Conservation (phyloP, 2,888 invertebrate genomes). For the Agrotis clavis region DNA sequence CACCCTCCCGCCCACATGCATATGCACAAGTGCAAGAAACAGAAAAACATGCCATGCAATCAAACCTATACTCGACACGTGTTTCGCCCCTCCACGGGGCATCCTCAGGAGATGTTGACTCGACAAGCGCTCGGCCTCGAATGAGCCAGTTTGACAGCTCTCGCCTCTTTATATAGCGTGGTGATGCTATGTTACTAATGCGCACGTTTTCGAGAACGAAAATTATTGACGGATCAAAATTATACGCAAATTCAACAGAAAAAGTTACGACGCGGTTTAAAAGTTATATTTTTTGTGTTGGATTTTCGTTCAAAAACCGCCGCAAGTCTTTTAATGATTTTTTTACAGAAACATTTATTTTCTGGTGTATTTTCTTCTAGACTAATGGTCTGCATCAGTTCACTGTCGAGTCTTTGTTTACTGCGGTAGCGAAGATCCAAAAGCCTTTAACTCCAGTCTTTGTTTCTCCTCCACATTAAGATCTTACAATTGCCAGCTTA, state of each 20-base stretch:
- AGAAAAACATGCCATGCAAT: too few relatives aligned
- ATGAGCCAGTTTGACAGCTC: too few relatives aligned
- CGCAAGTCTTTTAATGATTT: background rate
- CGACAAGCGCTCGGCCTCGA: too few relatives aligned
- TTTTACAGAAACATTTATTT: background rate
- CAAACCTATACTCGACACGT: too few relatives aligned
- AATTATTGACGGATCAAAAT: background rate
- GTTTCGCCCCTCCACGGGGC: too few relatives aligned
- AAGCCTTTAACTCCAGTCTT: conserved; percentile 1
- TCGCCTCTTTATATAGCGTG: too few relatives aligned
- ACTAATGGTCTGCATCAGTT: conserved; percentile 13
- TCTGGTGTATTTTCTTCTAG: background rate
- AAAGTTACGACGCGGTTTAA: background rate
- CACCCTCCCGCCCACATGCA: too few relatives aligned
- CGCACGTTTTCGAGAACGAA: background rate
- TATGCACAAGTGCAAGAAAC: too few relatives aligned
- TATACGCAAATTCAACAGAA: background rate
- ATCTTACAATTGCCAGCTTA: conserved; percentile 34
- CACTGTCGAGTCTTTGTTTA: conserved; percentile 17
- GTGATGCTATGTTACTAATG: too few relatives aligned
- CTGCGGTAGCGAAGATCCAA: conserved; percentile 3
- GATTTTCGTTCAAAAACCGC: background rate
- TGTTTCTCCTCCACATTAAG: conserved; percentile 27
- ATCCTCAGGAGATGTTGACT: too few relatives aligned
- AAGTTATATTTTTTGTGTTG: background rate